These are phyloP conservation scores for Hydroisotoma schaefferi DNA, from an alignment of 2,888 invertebrate genomes.

Conservation along the genomic window DNA sequence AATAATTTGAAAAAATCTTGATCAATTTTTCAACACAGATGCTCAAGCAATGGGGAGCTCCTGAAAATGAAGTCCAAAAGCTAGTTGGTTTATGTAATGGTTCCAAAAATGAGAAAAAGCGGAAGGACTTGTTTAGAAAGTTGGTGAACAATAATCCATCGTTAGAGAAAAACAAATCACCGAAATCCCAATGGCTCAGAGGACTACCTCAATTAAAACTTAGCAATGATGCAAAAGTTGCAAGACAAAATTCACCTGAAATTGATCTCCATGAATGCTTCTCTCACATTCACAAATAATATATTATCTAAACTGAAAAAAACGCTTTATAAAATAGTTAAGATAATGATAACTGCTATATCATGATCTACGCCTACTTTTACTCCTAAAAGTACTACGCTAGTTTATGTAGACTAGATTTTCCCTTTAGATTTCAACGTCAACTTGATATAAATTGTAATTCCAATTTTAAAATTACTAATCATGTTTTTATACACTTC, in stretches of 20 bases:
- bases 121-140: constrained; percentile 42
- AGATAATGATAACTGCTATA: background rate
- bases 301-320: background rate
- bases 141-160: constrained; percentile 38
- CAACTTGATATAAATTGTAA: too few relatives aligned
- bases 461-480: too few relatives aligned
- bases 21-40: constrained; percentile 22
- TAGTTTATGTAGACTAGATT: too few relatives aligned
- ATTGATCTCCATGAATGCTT: constrained; percentile 47
- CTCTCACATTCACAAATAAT: constrained; percentile 38
- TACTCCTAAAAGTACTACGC: too few relatives aligned
- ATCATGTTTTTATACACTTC: background rate
- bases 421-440: too few relatives aligned
- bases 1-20: background rate
- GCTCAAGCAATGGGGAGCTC: constrained; percentile 43
- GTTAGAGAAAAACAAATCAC: constrained; percentile 35
- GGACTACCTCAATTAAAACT: constrained; percentile 36
- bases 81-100: constrained; percentile 28
- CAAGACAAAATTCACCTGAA: constrained; percentile 31
- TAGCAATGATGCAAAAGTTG: constrained; percentile 22
- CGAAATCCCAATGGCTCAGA: constrained; percentile 43
- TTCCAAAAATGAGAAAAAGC: constrained; percentile 36
- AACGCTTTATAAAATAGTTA: background rate
- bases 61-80: constrained; percentile 31
- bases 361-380: too few relatives aligned